Percentiles rank a stretch among this genome's conserved stretches.
These are phyloP conservation scores for Chaetodon trifasciatus DNA, from an alignment of 2,797 vertebrate species.

Conservation along the genomic window DNA sequence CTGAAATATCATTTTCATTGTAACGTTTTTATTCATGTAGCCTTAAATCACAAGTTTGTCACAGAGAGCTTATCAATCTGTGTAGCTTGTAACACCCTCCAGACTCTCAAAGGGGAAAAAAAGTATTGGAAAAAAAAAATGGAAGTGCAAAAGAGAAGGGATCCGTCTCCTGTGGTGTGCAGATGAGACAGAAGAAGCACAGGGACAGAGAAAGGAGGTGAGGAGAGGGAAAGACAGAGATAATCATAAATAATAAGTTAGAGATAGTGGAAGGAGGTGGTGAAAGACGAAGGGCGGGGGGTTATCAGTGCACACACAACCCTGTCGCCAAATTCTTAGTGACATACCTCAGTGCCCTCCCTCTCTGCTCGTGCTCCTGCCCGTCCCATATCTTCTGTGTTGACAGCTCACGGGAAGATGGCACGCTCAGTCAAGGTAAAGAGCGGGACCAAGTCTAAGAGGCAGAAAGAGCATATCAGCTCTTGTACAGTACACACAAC, in stretches of 20 bases:
- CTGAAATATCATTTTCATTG: background rate
- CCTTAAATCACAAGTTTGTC: background rate
- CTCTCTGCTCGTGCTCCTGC: slow-evolving; percentile 21
- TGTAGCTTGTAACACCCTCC: background rate
- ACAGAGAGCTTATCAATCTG: background rate
- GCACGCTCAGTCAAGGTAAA: slow-evolving; percentile 58
- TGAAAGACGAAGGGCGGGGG: slow-evolving; percentile 37
- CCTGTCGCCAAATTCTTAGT: slow-evolving; percentile 58
- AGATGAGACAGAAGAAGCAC: background rate
- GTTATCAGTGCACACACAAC: slow-evolving; percentile 53
- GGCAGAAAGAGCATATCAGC: slow-evolving; percentile 24
- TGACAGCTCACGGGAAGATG: slow-evolving; percentile 75
- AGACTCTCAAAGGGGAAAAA: background rate
- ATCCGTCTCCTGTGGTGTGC: background rate
- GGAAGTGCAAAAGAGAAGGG: background rate
- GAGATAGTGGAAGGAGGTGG: slow-evolving; percentile 2
- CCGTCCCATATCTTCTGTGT: slow-evolving; percentile 54
- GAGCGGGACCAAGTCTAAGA: slow-evolving; percentile 8
- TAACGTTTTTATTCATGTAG: background rate
- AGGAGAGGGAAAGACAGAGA: slow-evolving; percentile 5
- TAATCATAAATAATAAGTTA: slow-evolving; percentile 19
- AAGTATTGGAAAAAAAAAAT: too few species aligned
- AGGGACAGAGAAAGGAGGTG: slow-evolving; percentile 1
- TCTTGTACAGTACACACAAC: slow-evolving; percentile 38
- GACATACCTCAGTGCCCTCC: slow-evolving; percentile 44